These are phyloP conservation scores for Apotomis turbidana DNA, from an alignment of 2,888 invertebrate species.

Conservation along the genomic window DNA sequence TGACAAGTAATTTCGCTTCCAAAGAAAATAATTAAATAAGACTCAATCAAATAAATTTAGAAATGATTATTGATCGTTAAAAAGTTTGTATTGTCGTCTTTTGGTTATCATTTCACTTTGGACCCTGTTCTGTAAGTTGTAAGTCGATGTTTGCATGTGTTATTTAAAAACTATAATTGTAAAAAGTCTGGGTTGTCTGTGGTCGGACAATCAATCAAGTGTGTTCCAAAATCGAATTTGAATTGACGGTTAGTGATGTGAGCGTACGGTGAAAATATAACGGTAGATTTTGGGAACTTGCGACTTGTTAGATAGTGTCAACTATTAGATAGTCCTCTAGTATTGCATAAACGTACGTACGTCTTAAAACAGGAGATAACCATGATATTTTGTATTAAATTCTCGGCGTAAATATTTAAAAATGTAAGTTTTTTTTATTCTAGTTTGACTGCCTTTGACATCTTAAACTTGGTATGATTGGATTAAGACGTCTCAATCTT, in stretches of 20 bases:
- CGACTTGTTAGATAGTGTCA: neutral
- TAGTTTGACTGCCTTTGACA: too few species aligned
- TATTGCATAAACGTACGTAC: too few species aligned
- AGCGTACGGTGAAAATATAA: constrained; percentile 20
- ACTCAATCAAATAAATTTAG: constrained; percentile 30
- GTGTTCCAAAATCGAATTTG: constrained; percentile 43
- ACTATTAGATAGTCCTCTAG: neutral
- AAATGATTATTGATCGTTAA: constrained; percentile 32
- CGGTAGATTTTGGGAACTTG: constrained; percentile 7
- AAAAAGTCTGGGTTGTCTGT: constrained; percentile 22
- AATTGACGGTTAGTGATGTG: constrained; percentile 40
- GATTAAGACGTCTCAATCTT: too few species aligned
- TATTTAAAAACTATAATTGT: neutral
- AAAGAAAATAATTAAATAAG: constrained; percentile 33
- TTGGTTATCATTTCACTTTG: neutral
- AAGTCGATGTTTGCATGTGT: constrained; percentile 1
- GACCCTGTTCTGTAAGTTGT: neutral
- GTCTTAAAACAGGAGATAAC: too few species aligned
- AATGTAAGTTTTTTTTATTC: too few species aligned
- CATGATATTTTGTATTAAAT: too few species aligned
- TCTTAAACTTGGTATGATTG: too few species aligned
- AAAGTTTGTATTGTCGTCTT: constrained; percentile 25
- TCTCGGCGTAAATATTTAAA: too few species aligned
- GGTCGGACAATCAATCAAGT: constrained; percentile 43
- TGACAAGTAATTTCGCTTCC: constrained; percentile 30